These are phyloP conservation scores for Standfussiana lucernea DNA, from an alignment of 2,888 invertebrate genomes.

Conservation along the genomic window DNA sequence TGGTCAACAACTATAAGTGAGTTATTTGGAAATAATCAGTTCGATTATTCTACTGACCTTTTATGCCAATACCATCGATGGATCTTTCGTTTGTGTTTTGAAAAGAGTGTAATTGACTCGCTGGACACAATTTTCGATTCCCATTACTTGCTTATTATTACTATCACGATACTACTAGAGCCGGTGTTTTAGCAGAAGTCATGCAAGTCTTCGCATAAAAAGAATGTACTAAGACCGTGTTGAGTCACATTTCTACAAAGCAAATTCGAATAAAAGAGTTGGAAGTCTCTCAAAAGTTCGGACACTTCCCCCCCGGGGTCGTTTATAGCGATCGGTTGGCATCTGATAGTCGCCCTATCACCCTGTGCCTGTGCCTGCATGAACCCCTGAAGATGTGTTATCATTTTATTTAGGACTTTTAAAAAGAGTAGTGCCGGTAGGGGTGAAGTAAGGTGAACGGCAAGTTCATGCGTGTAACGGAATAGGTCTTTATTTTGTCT, in stretches of 20 bases:
- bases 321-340: conserved; percentile 55
- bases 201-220: neutral
- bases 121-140: neutral
- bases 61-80: neutral
- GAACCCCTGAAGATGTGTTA: conserved; percentile 52
- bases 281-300: conserved; percentile 51
- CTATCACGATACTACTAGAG: neutral
- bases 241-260: conserved; percentile 29
- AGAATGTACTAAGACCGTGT: neutral
- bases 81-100: neutral
- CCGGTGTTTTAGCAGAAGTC: neutral
- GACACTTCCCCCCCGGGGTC: conserved; percentile 49
- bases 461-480: conserved; percentile 20
- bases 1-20: neutral
- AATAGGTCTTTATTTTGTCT: neutral
- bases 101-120: neutral
- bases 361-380: conserved; percentile 25
- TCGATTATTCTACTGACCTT: neutral
- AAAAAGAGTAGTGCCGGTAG: conserved; percentile 18
- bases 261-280: conserved; percentile 37
- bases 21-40: neutral
- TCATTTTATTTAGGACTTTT: conserved; percentile 59
- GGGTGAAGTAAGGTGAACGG: conserved; percentile 30
- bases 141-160: neutral
- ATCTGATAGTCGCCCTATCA: conserved; percentile 52